Evolutionary conservation across 2,113 vertebrate genomes (phyloP).

Genomic region (human): GRCh38 chr1:228650501-228651000

Average conservation of each 20-base stretch:
- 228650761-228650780: constrained; percentile 94
- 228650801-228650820: constrained; percentile 94
- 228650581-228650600: accelerated
- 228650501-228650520: no score
- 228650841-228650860: constrained; percentile 94
- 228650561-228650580: not conserved
- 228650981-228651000: constrained; percentile 89
- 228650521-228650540: no score
- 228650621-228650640: constrained; percentile 94
- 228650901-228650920: constrained; percentile 90
- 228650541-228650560: no score
- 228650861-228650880: constrained; percentile 87
- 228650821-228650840: constrained; percentile 91
- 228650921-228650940: constrained; percentile 93
- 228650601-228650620: constrained; percentile 85
- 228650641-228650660: constrained; percentile 90
- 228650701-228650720: constrained; percentile 81
- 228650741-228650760: constrained; percentile 94
- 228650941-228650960: constrained; percentile 95
- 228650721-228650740: constrained; percentile 89
- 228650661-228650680: constrained; percentile 86
- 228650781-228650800: constrained; percentile 94
- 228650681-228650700: constrained; percentile 81
- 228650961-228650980: constrained; percentile 88
- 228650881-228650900: constrained; percentile 81